These are phyloP conservation scores for Melanchra persicariae DNA, from an alignment of 2,888 invertebrate species.

Conservation along the genomic window DNA sequence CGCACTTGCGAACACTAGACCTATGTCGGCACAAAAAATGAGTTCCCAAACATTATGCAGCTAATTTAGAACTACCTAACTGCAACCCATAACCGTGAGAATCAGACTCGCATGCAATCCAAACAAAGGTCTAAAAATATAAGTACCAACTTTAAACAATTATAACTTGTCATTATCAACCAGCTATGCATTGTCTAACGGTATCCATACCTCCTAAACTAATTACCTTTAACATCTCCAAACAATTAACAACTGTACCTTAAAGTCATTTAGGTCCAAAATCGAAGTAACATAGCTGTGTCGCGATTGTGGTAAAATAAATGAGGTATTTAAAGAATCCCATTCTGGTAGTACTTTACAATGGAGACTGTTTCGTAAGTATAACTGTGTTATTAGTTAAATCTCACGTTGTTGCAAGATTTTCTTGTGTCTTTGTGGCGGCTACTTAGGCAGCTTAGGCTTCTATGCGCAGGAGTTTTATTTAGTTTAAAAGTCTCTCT, in stretches of 20 bases:
- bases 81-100: slow-evolving; percentile 28
- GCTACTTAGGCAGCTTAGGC: slow-evolving; percentile 7
- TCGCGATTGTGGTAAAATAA: slow-evolving; percentile 56
- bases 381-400: slow-evolving; percentile 46
- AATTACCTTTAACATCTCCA: slow-evolving; percentile 51
- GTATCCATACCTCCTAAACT: slow-evolving; percentile 60
- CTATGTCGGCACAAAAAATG: neutral
- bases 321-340: slow-evolving; percentile 67
- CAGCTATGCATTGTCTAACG: slow-evolving; percentile 62
- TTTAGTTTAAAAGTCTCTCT: no score
- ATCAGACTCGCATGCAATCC: slow-evolving; percentile 12
- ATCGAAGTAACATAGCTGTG: slow-evolving; percentile 41
- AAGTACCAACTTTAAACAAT: slow-evolving; percentile 46
- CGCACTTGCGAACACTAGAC: neutral
- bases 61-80: slow-evolving; percentile 26
- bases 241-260: slow-evolving; percentile 34
- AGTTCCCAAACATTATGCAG: slow-evolving; percentile 1
- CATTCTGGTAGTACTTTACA: slow-evolving; percentile 54
- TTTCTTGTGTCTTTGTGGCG: slow-evolving; percentile 31
- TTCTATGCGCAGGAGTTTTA: slow-evolving; percentile 10
- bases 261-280: slow-evolving; percentile 17
- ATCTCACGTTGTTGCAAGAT: slow-evolving; percentile 58
- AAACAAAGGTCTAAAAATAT: slow-evolving; percentile 29
- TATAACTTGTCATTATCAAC: slow-evolving; percentile 60
- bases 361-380: slow-evolving; percentile 52